Evolutionary conservation across 2,888 invertebrate genomes (phyloP), one percentile per base, ranked within the genome.

Genomic region (Biston betularia): DNA sequence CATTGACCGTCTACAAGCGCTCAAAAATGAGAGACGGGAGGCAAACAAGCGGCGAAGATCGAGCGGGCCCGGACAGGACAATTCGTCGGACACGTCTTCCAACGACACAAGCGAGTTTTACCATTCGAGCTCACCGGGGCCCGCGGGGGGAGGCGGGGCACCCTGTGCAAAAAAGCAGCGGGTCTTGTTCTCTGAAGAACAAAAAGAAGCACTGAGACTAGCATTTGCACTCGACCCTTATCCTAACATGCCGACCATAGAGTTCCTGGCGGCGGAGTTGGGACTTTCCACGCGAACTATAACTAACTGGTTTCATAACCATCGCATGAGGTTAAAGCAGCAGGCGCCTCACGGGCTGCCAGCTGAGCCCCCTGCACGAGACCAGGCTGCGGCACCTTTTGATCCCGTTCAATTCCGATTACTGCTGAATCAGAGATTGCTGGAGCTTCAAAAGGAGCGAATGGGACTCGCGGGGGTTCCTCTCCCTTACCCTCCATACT

Each of bases 231-330:
- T 99, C 58, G 99, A 99, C 85, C 99, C 99, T 0, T 99, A 99
- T 89, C 99, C 99, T 0, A 98, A 98, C 87, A 97, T 98, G 82
- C 97, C 97, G 34, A 98, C 98, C 65, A 98, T 99, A 75, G 99
- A 99, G 87, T 98, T 98, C 84, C 95, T 99, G 66, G 98, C 99
- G 40, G 95, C 96, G 40, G 98, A 99, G 88, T 94, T 99, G 63
- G 97, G 97, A 9, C 94, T 99, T 48, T 98, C 98, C 7, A 97
- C 98, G 58, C 95, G 99, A 76, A 99, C 99, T 62, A 99, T 99
- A 81, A 99, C 99, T 69, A 99, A 99, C 91, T 99, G 99, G 99
- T 99, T 99, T 95, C 99, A 99, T 95, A 99, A 99, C 89, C 99
- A 99, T 88, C 96, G 99, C 79, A 99, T 99, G 98, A 95, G 99